Conservation (phyloP, 1,140 invertebrate genomes). For the Conopomorpha cramerella region DNA sequence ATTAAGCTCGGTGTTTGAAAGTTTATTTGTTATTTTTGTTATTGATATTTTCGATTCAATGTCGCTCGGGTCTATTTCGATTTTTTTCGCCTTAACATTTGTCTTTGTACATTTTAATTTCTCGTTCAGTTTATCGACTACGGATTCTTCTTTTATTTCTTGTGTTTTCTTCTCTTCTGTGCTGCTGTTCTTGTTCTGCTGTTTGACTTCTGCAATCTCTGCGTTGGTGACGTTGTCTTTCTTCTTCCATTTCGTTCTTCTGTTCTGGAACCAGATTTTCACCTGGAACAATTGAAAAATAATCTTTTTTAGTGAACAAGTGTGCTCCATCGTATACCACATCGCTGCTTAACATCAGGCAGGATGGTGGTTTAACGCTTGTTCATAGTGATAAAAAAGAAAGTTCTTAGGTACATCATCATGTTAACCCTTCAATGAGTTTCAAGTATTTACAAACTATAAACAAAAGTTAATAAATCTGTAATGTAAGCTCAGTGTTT, state of each 20-base stretch:
- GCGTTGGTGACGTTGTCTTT: constrained; percentile 90
- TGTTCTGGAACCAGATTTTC: constrained; percentile 97
- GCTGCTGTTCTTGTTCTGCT: constrained; percentile 55
- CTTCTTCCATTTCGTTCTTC: constrained; percentile 95
- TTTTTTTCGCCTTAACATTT: constrained; percentile 26
- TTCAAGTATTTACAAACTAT: too few species aligned
- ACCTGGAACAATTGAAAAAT: constrained; percentile 87
- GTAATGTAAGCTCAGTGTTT: too few species aligned
- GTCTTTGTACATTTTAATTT: constrained; percentile 34
- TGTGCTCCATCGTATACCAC: too few species aligned
- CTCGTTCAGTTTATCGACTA: constrained; percentile 26
- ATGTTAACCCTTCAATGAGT: too few species aligned
- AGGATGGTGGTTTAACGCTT: too few species aligned
- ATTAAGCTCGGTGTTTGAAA: constrained; percentile 38
- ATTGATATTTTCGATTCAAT: constrained; percentile 56
- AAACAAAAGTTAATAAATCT: too few species aligned
- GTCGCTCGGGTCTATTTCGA: constrained; percentile 41
- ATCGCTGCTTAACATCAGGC: too few species aligned
- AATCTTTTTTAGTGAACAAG: too few species aligned
- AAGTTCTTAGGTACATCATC: too few species aligned
- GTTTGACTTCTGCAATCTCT: constrained; percentile 84
- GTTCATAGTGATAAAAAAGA: too few species aligned
- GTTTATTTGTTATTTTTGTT: constrained; percentile 55
- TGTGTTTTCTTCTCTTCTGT: constrained; percentile 39
- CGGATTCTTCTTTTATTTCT: constrained; percentile 6